Percentiles rank a stretch among this genome's conserved stretches.
Evolutionary conservation across 2,888 invertebrate species (phyloP).

Genomic region (Hoplodrina ambigua): DNA sequence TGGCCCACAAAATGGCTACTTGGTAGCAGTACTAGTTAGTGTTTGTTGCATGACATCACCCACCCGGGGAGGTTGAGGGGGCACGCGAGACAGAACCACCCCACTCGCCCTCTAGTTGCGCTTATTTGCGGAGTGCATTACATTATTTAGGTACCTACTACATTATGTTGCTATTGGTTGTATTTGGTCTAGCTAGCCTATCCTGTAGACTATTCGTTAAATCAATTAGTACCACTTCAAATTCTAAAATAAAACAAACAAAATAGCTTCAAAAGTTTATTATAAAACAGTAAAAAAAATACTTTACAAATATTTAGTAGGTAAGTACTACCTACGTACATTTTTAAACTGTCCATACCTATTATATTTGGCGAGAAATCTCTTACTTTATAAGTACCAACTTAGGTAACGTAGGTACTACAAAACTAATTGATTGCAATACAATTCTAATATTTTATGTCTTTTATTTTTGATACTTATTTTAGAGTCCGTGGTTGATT

Average conservation of each 20-base stretch:
- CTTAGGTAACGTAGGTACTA: neutral
- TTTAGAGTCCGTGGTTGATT: neutral
- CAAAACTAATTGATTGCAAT: neutral
- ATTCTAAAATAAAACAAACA: constrained; percentile 1
- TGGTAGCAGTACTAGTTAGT: constrained; percentile 28
- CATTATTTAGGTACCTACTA: constrained; percentile 47
- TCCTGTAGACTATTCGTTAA: constrained; percentile 10
- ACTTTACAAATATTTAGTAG: constrained; percentile 1
- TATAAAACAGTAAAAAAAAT: constrained; percentile 49
- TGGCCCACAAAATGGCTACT: constrained; percentile 40
- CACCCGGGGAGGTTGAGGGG: constrained; percentile 37
- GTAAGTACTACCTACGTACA: too few relatives aligned
- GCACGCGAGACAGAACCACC: constrained; percentile 40
- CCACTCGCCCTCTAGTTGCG: constrained; percentile 43
- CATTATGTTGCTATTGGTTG: constrained; percentile 5
- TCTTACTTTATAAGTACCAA: neutral
- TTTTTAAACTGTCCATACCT: too few relatives aligned
- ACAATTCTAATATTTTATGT: neutral
- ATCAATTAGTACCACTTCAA: constrained; percentile 11
- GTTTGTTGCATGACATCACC: constrained; percentile 57
- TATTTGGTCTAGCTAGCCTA: neutral
- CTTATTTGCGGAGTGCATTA: constrained; percentile 57
- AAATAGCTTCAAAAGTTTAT: constrained; percentile 24
- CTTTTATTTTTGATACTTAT: constrained; percentile 4
- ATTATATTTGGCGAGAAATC: neutral